Base-by-base conservation (phyloP, 2,888 invertebrate species). In the Mystacides longicornis region DNA sequence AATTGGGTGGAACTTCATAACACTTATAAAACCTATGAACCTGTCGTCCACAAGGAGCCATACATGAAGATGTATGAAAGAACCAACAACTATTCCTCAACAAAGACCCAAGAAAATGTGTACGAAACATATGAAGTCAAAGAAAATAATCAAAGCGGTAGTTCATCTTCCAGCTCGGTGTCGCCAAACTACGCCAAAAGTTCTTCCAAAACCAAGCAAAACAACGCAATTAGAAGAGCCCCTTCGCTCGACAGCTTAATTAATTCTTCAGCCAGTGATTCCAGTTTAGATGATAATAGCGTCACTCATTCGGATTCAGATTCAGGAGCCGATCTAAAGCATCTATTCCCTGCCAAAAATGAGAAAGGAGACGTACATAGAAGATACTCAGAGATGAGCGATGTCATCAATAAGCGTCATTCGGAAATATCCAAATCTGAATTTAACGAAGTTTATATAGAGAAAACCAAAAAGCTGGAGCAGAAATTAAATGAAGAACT, bases 241-340 rank as follows among this genome's bases (percentile, higher is more conserved):
- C 80, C 82, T 48, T 85, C 84, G 2, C 69, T 86, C 50, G 86
- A 86, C 67, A 84, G 83, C 60, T 74, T 86, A 23, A 85, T 84
- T 57, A 85, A 85, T 70, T 81, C 85, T 3, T 85, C 85, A 0
- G 83, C 83, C 64, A 80, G 78, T 46, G 83, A 77, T 54, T 73
- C 81, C 59, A 79, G 78, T 54, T 79, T 80, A 22, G 81, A 80
- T 63, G 78, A 78, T 51, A 82, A 81, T 31, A 80, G 80, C 52
- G 79, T 79, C 42, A 79, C 80, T 56, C 70, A 71, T 49, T 81
- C 81, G 20, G 81, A 84, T 66, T 80, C 81, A 2, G 83, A 82
- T 65, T 85, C 85, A 1, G 83, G 84, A 52, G 80, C 83, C n/a
- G 85, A 85, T 67, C 79, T 81, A 43, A 77, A 79, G 1, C 71